Evolutionary conservation across 2,113 vertebrate species (phyloP), one percentile per base, ranked within the genome.

Genomic region (Pagrus major): DNA sequence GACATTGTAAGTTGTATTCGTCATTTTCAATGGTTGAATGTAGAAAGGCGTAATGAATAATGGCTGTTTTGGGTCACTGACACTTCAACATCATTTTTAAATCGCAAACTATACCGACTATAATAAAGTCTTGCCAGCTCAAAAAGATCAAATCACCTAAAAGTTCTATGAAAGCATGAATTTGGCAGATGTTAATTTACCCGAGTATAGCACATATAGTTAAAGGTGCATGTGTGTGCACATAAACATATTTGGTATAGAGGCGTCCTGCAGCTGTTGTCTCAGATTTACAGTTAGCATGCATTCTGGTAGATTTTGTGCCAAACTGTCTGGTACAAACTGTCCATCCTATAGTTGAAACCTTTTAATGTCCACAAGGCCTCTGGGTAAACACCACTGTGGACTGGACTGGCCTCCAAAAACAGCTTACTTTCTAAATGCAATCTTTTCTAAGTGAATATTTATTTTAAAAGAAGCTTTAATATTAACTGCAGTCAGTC

Each of bases 351-450:
- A 46, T 33, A 64, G 71, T 23, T 52, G 49, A 76, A 66, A 47
- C 39, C 68, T 11, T 9, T 23, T 21, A 4, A 44, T 64, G 70
- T 81, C 46, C 10, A 72, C 65, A 61, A 63, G 75, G 68, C 76
- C 66, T 77, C 72, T 68, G 23, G 25, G 71, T 52, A 84, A 83
- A 89, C 78, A 85, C 39, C 20, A 56, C 71, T 47, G 61, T 39
- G 47, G 66, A 49, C 47, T 46, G 25, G 10, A 61, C 59, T 35
- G 31, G 25, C 35, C 21, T 51, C n/a, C 5, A 39, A 67, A 21
- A 29, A 16, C 37, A 27, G 76, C 64, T 61, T 41, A 47, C 46
- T 71, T 59, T 31, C 55, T 79, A 20, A 80, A 76, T 37, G 31
- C 15, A 65, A 42, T 35, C 23, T 27, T 44, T 69, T 9, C 51